These are phyloP conservation scores for Sebastes elongatus DNA, from an alignment of 2,797 vertebrate species.

Conservation along the genomic window DNA sequence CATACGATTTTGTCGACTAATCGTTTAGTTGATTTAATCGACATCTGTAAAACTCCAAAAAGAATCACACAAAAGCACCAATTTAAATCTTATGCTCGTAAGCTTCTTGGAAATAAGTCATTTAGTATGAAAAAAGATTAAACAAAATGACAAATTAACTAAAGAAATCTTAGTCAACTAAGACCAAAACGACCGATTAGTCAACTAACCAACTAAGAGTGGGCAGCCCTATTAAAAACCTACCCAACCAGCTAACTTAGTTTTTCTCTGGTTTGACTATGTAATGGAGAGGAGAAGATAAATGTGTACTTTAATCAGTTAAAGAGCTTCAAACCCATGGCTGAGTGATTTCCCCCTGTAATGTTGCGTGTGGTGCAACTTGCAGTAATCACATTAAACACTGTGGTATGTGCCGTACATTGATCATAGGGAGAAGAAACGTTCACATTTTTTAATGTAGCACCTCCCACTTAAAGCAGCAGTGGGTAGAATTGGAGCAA, in stretches of 20 bases:
- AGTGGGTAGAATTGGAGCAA: too few species aligned
- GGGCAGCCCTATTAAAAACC: background rate
- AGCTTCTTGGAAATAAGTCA: too few species aligned
- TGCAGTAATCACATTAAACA: slow-evolving; percentile 19
- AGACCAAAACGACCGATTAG: too few species aligned
- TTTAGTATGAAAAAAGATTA: too few species aligned
- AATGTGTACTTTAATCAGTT: slow-evolving; percentile 21
- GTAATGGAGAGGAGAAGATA: background rate
- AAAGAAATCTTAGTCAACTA: too few species aligned
- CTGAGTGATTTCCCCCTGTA: slow-evolving; percentile 15
- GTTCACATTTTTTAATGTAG: background rate
- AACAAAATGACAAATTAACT: too few species aligned
- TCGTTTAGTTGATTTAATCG: too few species aligned
- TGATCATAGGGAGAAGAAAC: background rate
- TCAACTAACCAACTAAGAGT: too few species aligned
- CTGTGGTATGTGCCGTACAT: background rate
- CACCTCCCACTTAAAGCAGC: background rate
- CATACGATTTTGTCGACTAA: too few species aligned
- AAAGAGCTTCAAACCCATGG: background rate
- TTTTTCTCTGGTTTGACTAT: background rate
- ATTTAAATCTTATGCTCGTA: too few species aligned
- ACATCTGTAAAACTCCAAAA: too few species aligned
- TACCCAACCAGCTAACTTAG: background rate
- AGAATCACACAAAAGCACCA: too few species aligned
- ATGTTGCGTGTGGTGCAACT: background rate